phyloP scores from a whole-genome alignment of 1,140 invertebrate species.

The Atta cephalotes region DNA sequence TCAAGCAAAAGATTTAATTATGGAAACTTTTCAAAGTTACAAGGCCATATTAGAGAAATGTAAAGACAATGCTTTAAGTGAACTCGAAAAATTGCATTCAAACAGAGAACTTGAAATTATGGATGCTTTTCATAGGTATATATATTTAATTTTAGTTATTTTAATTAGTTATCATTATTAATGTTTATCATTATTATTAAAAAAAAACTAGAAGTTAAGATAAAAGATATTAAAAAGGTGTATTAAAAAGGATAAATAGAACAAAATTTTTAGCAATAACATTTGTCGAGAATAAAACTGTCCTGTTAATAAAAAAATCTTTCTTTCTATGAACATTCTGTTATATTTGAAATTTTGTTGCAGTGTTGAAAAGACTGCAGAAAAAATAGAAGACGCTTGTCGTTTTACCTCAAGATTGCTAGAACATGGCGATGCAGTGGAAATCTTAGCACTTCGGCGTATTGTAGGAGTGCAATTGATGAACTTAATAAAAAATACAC shows the following conservation, averaged over 20 bases:
- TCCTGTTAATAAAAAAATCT: not conserved
- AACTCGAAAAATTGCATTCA: slow-evolving; percentile 93
- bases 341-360: slow-evolving; percentile 29
- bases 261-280: slow-evolving; percentile 15
- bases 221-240: not conserved
- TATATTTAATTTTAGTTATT: not conserved
- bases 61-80: slow-evolving; percentile 91
- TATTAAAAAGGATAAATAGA: not conserved
- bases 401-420: slow-evolving; percentile 93
- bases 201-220: not conserved
- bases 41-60: slow-evolving; percentile 93
- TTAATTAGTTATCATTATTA: not conserved
- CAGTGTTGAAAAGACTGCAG: slow-evolving; percentile 91
- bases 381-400: slow-evolving; percentile 94
- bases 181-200: too few relatives aligned
- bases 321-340: slow-evolving; percentile 12
- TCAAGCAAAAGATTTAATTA: slow-evolving; percentile 93
- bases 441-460: slow-evolving; percentile 93
- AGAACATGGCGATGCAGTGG: slow-evolving; percentile 93
- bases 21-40: slow-evolving; percentile 94
- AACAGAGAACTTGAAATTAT: slow-evolving; percentile 95
- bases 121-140: slow-evolving; percentile 92
- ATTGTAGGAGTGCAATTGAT: slow-evolving; percentile 91
- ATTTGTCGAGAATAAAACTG: not conserved
- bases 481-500: slow-evolving; percentile 92